Evolutionary conservation across 2,113 vertebrate species (phyloP), one percentile per base, ranked within the genome.

Genomic region (Epinephelus moara): DNA sequence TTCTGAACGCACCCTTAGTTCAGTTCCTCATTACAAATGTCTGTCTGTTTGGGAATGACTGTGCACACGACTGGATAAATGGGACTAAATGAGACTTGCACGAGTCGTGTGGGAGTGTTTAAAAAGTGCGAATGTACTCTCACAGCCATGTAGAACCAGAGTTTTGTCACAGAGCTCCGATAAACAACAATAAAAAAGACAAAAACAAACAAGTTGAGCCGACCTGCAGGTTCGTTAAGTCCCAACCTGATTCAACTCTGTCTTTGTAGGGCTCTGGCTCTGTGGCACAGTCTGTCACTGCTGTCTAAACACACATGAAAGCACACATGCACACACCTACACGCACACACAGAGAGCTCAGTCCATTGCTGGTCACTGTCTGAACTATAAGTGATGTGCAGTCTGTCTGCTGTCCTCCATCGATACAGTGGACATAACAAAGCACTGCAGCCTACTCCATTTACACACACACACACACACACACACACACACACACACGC

Each of bases 341-440:
- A 33, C 56, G 61, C 37, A 67, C 57, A 74, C 18, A 57, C 18
- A 50, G 1, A 84, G 27, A 53, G 52, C 59, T 42, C 64, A 78
- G 73, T 64, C 63, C 57, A 85, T 80, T 80, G 76, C 53, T 67
- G 74, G 67, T 70, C 30, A 71, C 82, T 88, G 91, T 87, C 89
- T 87, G 62, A 72, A 52, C 84, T 62, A 59, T 90, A 88, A 92
- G 81, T 91, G 88, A 92, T 92, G 87, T 87, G 66, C 85, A 82
- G 78, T 77, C 80, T 79, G 67, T 81, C 79, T 80, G 80, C 74
- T 78, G 88, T 89, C 83, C 70, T 81, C 72, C 70, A 77, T 91
- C 81, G 70, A 90, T 90, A 86, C 83, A 83, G 85, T 88, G 83
- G 81, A 91, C 73, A 74, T 90, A 91, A 92, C 91, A 86, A 89